Percentiles rank a stretch among this genome's conserved stretches.
Evolutionary conservation across 2,888 invertebrate genomes (phyloP).

Genomic region (Caenorhabditis becei): DNA sequence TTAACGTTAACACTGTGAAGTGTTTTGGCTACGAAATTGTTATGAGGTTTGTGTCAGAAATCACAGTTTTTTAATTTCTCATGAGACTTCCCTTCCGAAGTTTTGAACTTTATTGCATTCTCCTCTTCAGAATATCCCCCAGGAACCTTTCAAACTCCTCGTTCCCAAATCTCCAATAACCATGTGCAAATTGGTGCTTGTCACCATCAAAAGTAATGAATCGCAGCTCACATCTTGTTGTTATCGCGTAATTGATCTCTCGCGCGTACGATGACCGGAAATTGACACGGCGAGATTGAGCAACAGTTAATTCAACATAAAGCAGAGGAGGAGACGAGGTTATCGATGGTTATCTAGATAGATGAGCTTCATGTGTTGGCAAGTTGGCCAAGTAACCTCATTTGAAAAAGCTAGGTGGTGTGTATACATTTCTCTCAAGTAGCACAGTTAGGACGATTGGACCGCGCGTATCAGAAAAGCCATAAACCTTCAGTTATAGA

Average conservation of each 20-base stretch:
- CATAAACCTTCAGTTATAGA: slow-evolving; percentile 28
- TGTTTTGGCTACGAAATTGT: too few relatives aligned
- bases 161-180: not conserved
- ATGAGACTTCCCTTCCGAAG: too few relatives aligned
- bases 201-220: slow-evolving; percentile 34
- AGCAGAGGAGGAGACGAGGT: slow-evolving; percentile 21
- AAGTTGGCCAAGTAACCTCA: not conserved
- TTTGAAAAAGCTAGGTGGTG: too few relatives aligned
- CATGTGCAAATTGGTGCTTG: slow-evolving; percentile 43
- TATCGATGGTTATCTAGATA: slow-evolving; percentile 57
- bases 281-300: slow-evolving; percentile 57
- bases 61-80: too few relatives aligned
- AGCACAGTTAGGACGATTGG: not conserved
- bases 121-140: not conserved
- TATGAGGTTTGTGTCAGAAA: too few relatives aligned
- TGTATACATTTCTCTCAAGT: too few relatives aligned
- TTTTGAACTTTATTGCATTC: too few relatives aligned
- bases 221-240: slow-evolving; percentile 4
- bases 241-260: slow-evolving; percentile 65
- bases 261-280: slow-evolving; percentile 54
- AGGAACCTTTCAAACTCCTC: not conserved
- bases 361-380: slow-evolving; percentile 6
- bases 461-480: not conserved
- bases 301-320: slow-evolving; percentile 58
- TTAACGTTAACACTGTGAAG: too few relatives aligned